Evolutionary conservation across 2,888 invertebrate genomes (phyloP).

Genomic region (Piscicola geometra): DNA sequence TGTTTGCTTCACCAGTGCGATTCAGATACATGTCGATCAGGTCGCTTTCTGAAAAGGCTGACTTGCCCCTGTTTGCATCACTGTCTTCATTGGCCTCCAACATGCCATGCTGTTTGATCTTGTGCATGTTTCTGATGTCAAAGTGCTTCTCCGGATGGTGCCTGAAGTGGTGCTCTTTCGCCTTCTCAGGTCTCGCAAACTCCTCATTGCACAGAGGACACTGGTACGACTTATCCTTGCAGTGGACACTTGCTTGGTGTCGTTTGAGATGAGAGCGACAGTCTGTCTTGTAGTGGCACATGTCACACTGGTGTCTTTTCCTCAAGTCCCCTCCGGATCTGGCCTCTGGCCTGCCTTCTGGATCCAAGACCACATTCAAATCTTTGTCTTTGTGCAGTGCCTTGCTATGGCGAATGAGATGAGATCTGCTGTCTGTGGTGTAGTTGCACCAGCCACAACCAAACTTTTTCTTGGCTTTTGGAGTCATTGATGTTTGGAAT

Average conservation of each 20-base stretch:
- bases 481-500: neutral
- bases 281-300: constrained; percentile 43
- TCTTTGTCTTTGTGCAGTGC: constrained; percentile 35
- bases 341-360: neutral
- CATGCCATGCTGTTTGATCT: neutral
- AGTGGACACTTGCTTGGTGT: constrained; percentile 41
- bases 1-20: neutral
- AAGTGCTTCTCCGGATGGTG: constrained; percentile 40
- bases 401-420: constrained; percentile 41
- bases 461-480: constrained; percentile 28
- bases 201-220: constrained; percentile 42
- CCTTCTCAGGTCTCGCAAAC: constrained; percentile 42
- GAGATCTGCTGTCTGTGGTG: constrained; percentile 41
- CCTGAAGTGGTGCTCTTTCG: constrained; percentile 40
- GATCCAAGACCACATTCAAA: neutral
- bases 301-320: constrained; percentile 40
- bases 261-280: constrained; percentile 42
- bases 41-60: neutral
- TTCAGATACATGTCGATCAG: neutral
- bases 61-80: too few relatives aligned
- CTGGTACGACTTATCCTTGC: constrained; percentile 37
- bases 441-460: constrained; percentile 38
- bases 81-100: too few relatives aligned
- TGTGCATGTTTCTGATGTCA: constrained; percentile 37
- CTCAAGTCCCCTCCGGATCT: neutral